Evolutionary conservation across 2,797 vertebrate species (phyloP).

Genomic region (Phyllotis vaccarum): DNA sequence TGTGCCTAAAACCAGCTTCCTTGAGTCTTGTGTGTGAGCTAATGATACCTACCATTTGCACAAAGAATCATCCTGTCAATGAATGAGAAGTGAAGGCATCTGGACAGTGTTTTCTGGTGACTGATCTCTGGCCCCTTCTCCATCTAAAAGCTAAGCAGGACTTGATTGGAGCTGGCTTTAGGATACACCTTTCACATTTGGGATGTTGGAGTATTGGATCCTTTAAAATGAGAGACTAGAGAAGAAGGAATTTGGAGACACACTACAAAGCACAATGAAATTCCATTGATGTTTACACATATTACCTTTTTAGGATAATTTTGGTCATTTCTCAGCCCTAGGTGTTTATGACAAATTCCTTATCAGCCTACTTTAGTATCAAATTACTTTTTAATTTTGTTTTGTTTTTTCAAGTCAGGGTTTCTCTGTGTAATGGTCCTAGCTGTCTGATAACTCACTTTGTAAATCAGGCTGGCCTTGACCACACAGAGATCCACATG

Average conservation of each 20-base stretch:
- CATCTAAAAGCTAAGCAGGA: background rate
- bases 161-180: background rate
- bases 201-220: background rate
- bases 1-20: constrained; percentile 62
- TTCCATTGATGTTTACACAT: background rate
- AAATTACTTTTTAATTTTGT: background rate
- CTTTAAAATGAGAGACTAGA: background rate
- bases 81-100: background rate
- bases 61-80: background rate
- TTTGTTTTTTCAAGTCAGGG: background rate
- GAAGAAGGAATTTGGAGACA: background rate
- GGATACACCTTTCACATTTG: background rate
- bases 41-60: constrained; percentile 1
- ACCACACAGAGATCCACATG: background rate
- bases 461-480: background rate
- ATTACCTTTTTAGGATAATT: background rate
- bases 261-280: constrained; percentile 13
- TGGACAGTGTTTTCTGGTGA: background rate
- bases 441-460: background rate
- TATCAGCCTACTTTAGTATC: background rate
- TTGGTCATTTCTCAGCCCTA: background rate
- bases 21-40: background rate
- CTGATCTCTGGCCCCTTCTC: background rate
- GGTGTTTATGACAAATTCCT: background rate
- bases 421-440: background rate